These are phyloP conservation scores for Drosophila mojavensis DNA, from an alignment of 1,140 invertebrate species.

Conservation along the genomic window DNA sequence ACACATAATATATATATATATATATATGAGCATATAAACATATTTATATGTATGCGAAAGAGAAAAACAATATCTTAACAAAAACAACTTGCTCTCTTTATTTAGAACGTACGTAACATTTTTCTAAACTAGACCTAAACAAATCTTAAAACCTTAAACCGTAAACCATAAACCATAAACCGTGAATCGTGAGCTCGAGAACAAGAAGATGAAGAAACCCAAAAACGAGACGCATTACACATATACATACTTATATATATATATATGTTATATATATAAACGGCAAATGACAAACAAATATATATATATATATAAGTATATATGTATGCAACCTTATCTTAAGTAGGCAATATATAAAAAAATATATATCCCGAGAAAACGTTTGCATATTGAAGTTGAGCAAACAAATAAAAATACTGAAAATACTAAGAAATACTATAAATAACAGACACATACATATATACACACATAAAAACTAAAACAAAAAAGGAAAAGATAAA, in stretches of 20 bases:
- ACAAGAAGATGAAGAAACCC: slow-evolving; percentile 28
- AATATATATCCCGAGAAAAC: slow-evolving; percentile 56
- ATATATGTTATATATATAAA: not conserved
- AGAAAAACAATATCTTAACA: slow-evolving; percentile 67
- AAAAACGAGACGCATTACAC: slow-evolving; percentile 54
- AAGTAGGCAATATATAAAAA: slow-evolving; percentile 67
- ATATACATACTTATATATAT: slow-evolving; percentile 44
- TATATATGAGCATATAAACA: slow-evolving; percentile 37
- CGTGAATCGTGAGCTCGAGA: slow-evolving; percentile 31
- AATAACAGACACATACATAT: slow-evolving; percentile 14
- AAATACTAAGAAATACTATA: slow-evolving; percentile 24
- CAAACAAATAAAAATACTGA: slow-evolving; percentile 50
- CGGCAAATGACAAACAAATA: slow-evolving; percentile 45
- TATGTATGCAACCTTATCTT: slow-evolving; percentile 74
- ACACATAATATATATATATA: slow-evolving; percentile 36
- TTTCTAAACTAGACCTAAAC: slow-evolving; percentile 68
- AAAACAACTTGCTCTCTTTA: slow-evolving; percentile 73
- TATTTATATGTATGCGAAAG: slow-evolving; percentile 51
- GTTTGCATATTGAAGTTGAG: slow-evolving; percentile 71
- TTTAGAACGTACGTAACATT: slow-evolving; percentile 76
- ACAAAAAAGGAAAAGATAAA: not conserved
- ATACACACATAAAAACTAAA: slow-evolving; percentile 14
- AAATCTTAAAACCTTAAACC: slow-evolving; percentile 15
- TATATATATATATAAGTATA: slow-evolving; percentile 30
- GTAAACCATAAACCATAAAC: slow-evolving; percentile 17